These are phyloP conservation scores for Hemaris fuciformis DNA, from an alignment of 2,888 invertebrate genomes.

Conservation along the genomic window DNA sequence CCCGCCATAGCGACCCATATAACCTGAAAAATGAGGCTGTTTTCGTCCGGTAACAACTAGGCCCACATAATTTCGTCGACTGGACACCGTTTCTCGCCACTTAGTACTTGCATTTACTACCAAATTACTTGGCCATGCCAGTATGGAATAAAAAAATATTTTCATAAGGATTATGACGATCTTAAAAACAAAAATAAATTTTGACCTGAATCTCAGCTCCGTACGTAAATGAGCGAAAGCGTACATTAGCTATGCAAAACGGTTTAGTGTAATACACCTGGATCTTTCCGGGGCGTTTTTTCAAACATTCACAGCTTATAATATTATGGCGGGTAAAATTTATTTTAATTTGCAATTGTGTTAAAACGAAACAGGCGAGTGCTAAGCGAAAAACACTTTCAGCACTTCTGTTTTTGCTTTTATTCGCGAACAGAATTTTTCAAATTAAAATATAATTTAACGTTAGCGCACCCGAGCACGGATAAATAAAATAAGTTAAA, in stretches of 20 bases:
- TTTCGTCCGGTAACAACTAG: no score
- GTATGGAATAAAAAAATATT: not conserved
- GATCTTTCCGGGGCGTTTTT: conserved; percentile 32
- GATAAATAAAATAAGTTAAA: not conserved
- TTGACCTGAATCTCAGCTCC: not conserved
- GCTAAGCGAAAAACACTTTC: not conserved
- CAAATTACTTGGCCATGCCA: no score
- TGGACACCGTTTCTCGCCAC: no score
- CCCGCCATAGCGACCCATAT: no score
- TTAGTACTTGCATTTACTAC: no score
- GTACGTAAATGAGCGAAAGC: not conserved
- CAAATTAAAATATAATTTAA: not conserved
- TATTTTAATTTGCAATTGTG: not conserved
- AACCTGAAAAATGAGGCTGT: no score
- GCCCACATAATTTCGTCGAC: no score
- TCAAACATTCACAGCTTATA: conserved; percentile 37
- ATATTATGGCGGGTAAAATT: conserved; percentile 20
- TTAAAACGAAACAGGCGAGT: conserved; percentile 11
- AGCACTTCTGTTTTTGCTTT: not conserved
- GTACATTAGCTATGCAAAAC: conserved; percentile 37
- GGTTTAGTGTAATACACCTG: conserved; percentile 33
- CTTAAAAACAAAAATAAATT: not conserved
- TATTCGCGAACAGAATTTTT: not conserved
- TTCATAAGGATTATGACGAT: not conserved
- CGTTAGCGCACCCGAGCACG: not conserved